Base-by-base conservation (phyloP, 2,113 vertebrate genomes). In the Sylvia atricapilla region DNA sequence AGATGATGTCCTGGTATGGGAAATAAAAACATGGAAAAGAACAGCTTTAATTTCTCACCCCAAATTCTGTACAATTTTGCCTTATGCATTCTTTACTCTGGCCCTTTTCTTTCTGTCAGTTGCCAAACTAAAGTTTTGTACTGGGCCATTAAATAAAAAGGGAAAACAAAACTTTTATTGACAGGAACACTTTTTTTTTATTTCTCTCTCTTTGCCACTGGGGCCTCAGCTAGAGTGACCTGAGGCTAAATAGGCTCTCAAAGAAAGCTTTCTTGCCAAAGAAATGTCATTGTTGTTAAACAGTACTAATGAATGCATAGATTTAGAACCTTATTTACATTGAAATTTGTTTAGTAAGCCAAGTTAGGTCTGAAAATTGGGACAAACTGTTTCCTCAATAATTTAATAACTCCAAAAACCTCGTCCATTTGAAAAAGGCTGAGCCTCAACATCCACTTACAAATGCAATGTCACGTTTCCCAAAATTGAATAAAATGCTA, bases 271-370 rank as follows among this genome's bases (percentile, higher is more conserved):
- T 90, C 94, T 94, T 94, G 78, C 96, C 92, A 94, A 96, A 97
- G 96, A 97, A 97, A 94, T 94, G 95, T 95, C 92, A 93, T 91
- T 76, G 46, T 56, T 74, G 72, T 95, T 94, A 96, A 97, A 93
- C 67, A 94, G 75, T 87, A 87, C 91, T 97, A 97, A 97, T 79
- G 91, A 97, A 96, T 95, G 94, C 94, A 93, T 76, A 96, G 95
- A 96, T 96, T 97, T 96, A 96, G 92, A 94, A 88, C 79, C 94
- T 95, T 96, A 95, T 94, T 98, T 96, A 94, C 68, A 94, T 93
- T 80, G 93, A 97, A 97, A 97, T 97, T 96, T 97, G 97, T 98
- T 97, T 97, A 97, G 96, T 96, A 96, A 90, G 93, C 47, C 80
- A 93, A 89, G 86, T 96, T 93, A 92, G 94, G 94, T 94, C 97